phyloP scores from a whole-genome alignment of 2,113 vertebrate genomes.

The Orthonyx spaldingii region DNA sequence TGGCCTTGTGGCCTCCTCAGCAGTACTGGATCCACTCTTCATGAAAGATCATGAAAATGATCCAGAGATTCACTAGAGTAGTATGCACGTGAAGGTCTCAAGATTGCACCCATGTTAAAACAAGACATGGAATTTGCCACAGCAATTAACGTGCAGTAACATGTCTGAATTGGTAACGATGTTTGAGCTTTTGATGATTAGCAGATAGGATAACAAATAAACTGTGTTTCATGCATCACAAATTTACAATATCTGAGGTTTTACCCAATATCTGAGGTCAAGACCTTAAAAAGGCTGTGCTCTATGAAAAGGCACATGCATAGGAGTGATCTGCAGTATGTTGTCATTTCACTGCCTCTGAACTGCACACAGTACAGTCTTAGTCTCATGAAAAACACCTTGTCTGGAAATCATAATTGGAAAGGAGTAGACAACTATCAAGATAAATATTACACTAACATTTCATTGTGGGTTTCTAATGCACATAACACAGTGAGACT shows the following conservation, averaged over 20 bases:
- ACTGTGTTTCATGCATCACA: background rate
- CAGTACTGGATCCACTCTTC: background rate
- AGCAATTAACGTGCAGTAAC: background rate
- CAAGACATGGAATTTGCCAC: background rate
- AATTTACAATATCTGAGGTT: background rate
- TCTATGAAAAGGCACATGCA: background rate
- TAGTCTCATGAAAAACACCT: background rate
- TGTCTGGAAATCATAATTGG: background rate
- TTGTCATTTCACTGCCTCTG: background rate
- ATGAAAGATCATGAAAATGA: background rate
- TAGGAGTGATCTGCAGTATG: background rate
- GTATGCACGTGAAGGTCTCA: background rate
- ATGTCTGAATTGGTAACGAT: background rate
- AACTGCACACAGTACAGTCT: background rate
- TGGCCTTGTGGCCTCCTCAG: background rate
- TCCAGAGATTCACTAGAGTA: background rate
- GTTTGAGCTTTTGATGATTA: background rate
- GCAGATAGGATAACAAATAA: background rate
- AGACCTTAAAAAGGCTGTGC: background rate
- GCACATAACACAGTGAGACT: background rate
- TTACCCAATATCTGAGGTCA: background rate
- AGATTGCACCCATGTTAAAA: background rate
- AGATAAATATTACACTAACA: background rate
- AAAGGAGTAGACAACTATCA: background rate
- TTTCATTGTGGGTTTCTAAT: background rate